Evolutionary conservation across 2,888 invertebrate genomes (phyloP).

Genomic region (Drosophila nigritarsus): DNA sequence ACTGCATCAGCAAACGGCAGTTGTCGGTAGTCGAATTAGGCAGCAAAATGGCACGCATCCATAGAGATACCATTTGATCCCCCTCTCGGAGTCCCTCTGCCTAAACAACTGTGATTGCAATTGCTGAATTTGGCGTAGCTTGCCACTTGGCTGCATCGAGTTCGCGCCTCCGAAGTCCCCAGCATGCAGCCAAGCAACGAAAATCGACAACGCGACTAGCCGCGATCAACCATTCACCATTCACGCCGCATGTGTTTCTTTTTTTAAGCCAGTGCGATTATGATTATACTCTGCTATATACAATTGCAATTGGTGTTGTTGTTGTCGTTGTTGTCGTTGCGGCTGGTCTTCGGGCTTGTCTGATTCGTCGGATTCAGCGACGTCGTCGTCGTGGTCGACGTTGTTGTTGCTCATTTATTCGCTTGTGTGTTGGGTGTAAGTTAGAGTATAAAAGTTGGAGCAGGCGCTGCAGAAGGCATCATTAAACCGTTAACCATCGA

Average conservation of each 20-base stretch:
- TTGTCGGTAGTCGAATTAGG: conserved; percentile 74
- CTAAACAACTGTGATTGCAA: conserved; percentile 57
- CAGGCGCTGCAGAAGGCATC: conserved; percentile 83
- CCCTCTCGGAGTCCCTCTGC: conserved; percentile 12
- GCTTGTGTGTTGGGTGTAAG: conserved; percentile 64
- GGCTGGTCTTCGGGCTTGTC: conserved; percentile 36
- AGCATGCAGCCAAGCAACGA: conserved; percentile 30
- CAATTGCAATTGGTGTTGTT: conserved; percentile 39
- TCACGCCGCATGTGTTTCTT: conserved; percentile 60
- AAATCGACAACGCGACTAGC: conserved; percentile 44
- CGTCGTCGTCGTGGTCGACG: conserved; percentile 14
- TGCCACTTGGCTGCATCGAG: conserved; percentile 73
- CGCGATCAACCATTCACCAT: conserved; percentile 70
- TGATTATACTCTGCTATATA: conserved; percentile 56
- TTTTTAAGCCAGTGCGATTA: conserved; percentile 75
- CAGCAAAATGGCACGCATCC: conserved; percentile 79
- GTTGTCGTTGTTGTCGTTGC: conserved; percentile 28
- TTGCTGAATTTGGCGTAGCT: conserved; percentile 74
- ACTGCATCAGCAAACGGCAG: conserved; percentile 31
- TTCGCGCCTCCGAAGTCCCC: conserved; percentile 75
- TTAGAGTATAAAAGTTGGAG: conserved; percentile 83
- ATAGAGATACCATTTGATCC: conserved; percentile 49
- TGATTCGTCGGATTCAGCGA: conserved; percentile 6
- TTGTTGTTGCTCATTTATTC: conserved; percentile 53
- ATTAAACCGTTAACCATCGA: conserved; percentile 85